phyloP scores from a whole-genome alignment of 2,888 invertebrate species.

The Drosophila vallismaia region DNA sequence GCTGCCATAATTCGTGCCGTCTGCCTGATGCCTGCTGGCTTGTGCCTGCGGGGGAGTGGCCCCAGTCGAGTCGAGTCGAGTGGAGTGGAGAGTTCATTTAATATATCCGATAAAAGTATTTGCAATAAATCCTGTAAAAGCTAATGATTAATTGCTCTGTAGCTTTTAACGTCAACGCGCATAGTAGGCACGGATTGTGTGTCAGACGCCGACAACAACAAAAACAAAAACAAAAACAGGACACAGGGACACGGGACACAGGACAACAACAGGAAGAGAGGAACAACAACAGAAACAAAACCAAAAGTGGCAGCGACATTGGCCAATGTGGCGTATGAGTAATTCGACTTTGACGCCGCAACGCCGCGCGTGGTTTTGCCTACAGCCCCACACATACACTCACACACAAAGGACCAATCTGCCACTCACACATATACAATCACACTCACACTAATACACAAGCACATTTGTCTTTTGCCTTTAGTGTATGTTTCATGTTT shows the following conservation, averaged over 20 bases:
- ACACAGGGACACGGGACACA: constrained; percentile 8
- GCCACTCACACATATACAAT: constrained; percentile 4
- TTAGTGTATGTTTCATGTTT: constrained; percentile 64
- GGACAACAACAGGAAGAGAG: constrained; percentile 8
- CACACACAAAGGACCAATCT: constrained; percentile 19
- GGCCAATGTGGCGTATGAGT: constrained; percentile 75
- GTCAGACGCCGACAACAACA: constrained; percentile 44
- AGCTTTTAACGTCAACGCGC: constrained; percentile 77
- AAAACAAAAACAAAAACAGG: neutral
- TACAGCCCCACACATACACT: constrained; percentile 46
- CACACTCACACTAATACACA: constrained; percentile 20
- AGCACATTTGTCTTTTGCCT: constrained; percentile 60
- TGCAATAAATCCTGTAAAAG: constrained; percentile 82
- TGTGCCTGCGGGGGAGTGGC: constrained; percentile 31
- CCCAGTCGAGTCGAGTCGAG: constrained; percentile 43
- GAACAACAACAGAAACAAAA: constrained; percentile 22
- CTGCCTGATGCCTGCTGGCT: constrained; percentile 54
- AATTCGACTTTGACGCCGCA: constrained; percentile 75
- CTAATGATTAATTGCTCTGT: constrained; percentile 81
- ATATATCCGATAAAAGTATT: constrained; percentile 81
- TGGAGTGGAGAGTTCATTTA: constrained; percentile 75
- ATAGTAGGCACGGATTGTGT: constrained; percentile 76
- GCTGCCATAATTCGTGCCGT: constrained; percentile 71
- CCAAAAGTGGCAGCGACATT: constrained; percentile 36
- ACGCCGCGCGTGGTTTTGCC: constrained; percentile 74